These are phyloP conservation scores for Mormyrus proboscirostris DNA, from an alignment of 2,797 vertebrate genomes.

Conservation along the genomic window DNA sequence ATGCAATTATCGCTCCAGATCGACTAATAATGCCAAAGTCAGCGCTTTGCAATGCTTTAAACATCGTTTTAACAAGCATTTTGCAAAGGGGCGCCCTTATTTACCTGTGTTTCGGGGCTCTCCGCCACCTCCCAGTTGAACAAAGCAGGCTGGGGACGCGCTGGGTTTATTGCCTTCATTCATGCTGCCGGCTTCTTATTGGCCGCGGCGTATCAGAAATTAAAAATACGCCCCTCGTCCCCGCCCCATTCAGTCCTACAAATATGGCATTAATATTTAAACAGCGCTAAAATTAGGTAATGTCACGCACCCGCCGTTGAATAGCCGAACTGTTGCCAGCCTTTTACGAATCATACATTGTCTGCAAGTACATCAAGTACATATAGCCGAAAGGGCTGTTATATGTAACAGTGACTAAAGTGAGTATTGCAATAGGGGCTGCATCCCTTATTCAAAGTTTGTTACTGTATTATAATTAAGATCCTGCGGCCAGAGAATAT, in stretches of 20 bases:
- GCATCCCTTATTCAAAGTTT: neutral
- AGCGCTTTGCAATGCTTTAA: neutral
- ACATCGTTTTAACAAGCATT: neutral
- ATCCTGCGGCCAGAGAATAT: neutral
- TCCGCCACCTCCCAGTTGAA: neutral
- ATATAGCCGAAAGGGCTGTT: neutral
- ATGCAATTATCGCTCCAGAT: neutral
- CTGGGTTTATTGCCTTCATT: conserved; percentile 14
- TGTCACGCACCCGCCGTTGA: neutral
- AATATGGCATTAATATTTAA: conserved; percentile 3
- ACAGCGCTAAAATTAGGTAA: neutral
- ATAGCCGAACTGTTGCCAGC: neutral
- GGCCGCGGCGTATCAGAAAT: neutral
- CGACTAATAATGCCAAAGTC: neutral
- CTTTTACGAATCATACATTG: neutral
- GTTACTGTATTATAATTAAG: neutral
- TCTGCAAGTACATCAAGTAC: neutral
- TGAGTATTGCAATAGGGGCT: neutral
- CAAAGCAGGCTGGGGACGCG: conserved; percentile 2
- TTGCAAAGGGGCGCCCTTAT: neutral
- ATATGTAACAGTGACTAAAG: neutral
- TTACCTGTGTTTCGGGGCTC: neutral
- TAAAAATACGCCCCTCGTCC: conserved; percentile 1
- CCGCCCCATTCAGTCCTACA: neutral
- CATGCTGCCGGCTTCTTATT: conserved; percentile 11